These are phyloP conservation scores for Halocynthia aurantium DNA, from an alignment of 23 tunicate genomes.

Conservation along the genomic window DNA sequence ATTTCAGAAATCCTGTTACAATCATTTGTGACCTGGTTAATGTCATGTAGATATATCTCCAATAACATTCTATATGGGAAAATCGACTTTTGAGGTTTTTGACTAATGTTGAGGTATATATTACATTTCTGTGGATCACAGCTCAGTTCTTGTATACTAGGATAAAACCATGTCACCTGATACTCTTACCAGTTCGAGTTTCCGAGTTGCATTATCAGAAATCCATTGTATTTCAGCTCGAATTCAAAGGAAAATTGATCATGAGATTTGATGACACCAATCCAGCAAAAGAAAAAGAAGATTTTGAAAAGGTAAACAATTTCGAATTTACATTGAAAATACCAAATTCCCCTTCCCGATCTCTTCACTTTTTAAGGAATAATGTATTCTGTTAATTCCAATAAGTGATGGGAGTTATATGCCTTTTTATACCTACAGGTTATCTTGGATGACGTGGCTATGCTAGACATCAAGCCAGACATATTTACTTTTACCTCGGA, in stretches of 20 bases:
- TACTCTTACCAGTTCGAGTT: neutral
- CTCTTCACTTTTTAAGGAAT: neutral
- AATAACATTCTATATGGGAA: no score
- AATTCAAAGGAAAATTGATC: constrained; percentile 87
- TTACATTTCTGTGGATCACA: no score
- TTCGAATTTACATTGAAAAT: neutral
- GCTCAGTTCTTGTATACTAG: neutral
- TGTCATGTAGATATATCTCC: no score
- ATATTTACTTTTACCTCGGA: constrained; percentile 89
- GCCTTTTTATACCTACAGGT: constrained; percentile 25
- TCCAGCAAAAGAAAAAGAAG: constrained; percentile 98
- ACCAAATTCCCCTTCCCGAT: neutral
- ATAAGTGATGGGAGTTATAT: neutral
- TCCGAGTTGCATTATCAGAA: no score
- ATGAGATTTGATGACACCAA: constrained; percentile 99
- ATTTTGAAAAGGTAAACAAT: constrained; percentile 77
- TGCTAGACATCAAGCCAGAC: constrained; percentile 84
- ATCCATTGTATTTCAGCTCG: constrained; percentile 33
- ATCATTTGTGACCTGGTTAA: no score
- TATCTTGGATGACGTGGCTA: constrained; percentile 85
- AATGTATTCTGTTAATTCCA: neutral
- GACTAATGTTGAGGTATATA: no score
- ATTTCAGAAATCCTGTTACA: no score
- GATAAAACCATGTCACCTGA: neutral
- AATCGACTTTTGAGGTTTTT: no score